Evolutionary conservation across 1,140 invertebrate genomes (phyloP).

Genomic region (Epicauta chinensis): DNA sequence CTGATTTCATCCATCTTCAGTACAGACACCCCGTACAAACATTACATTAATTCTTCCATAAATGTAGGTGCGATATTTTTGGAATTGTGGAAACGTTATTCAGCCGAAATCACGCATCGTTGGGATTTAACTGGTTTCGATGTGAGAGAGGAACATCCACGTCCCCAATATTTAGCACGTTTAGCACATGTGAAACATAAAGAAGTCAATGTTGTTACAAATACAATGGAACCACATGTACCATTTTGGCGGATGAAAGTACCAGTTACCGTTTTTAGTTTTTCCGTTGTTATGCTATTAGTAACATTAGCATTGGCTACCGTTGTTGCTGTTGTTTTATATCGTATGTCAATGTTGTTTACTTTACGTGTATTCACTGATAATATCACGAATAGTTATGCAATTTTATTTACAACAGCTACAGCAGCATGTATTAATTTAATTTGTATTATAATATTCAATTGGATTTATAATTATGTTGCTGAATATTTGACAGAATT

Average conservation of each 20-base stretch:
- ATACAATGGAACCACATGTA: slow-evolving; percentile 72
- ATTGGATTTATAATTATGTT: slow-evolving; percentile 82
- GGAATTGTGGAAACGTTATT: slow-evolving; percentile 93
- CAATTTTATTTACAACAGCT: slow-evolving; percentile 72
- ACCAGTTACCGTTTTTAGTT: slow-evolving; percentile 75
- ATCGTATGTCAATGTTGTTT: slow-evolving; percentile 82
- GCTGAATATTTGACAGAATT: slow-evolving; percentile 92
- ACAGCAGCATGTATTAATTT: slow-evolving; percentile 85
- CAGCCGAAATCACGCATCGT: slow-evolving; percentile 81
- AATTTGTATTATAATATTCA: slow-evolving; percentile 78
- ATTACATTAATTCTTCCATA: too few species aligned
- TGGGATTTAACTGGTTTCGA: slow-evolving; percentile 89
- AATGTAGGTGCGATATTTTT: slow-evolving; percentile 52
- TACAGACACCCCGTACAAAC: too few species aligned
- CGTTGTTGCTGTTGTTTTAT: slow-evolving; percentile 85
- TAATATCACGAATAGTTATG: slow-evolving; percentile 62
- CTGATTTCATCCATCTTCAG: too few species aligned
- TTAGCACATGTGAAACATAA: slow-evolving; percentile 65
- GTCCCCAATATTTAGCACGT: slow-evolving; percentile 69
- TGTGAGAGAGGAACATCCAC: slow-evolving; percentile 78
- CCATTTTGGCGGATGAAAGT: slow-evolving; percentile 84
- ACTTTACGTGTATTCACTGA: slow-evolving; percentile 55
- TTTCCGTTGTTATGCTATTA: slow-evolving; percentile 74
- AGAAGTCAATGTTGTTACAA: slow-evolving; percentile 67
- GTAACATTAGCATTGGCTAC: slow-evolving; percentile 76